These are phyloP conservation scores for Melieria omissa DNA, from an alignment of 2,888 invertebrate species.

Conservation along the genomic window DNA sequence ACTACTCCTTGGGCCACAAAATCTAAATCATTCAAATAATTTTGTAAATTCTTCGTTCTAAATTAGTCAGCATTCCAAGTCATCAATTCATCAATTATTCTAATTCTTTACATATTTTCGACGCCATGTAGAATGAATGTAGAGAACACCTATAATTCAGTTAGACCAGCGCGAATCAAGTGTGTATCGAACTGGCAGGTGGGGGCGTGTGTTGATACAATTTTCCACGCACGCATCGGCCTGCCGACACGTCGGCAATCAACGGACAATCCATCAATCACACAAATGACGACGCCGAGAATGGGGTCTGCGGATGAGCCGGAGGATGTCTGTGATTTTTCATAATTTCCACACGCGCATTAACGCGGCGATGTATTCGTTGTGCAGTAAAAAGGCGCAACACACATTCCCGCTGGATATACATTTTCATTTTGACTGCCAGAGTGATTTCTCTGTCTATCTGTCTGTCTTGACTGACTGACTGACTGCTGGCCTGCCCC, in stretches of 20 bases:
- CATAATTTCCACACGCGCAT: conserved; percentile 40
- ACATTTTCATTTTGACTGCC: conserved; percentile 62
- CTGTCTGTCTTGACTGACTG: conserved; percentile 21
- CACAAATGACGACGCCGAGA: conserved; percentile 24
- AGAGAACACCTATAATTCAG: too few species aligned
- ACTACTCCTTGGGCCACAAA: too few species aligned
- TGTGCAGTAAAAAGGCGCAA: conserved; percentile 33
- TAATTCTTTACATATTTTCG: too few species aligned
- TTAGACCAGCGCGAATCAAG: too few species aligned
- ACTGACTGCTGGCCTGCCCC: not conserved
- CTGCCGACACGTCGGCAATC: conserved; percentile 1
- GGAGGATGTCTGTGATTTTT: conserved; percentile 36
- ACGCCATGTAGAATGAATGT: too few species aligned
- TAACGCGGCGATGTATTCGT: conserved; percentile 23
- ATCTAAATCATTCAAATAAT: too few species aligned
- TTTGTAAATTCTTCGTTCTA: too few species aligned
- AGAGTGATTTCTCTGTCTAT: conserved; percentile 36
- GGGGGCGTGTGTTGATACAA: too few species aligned
- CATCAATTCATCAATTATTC: too few species aligned
- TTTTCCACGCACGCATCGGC: not conserved
- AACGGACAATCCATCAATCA: conserved; percentile 32
- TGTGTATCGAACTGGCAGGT: too few species aligned
- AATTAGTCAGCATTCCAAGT: too few species aligned
- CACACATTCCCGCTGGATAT: conserved; percentile 48
- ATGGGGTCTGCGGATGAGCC: conserved; percentile 9